phyloP scores from a whole-genome alignment of 2,797 vertebrate genomes.

The Hozukius guyotensis region DNA sequence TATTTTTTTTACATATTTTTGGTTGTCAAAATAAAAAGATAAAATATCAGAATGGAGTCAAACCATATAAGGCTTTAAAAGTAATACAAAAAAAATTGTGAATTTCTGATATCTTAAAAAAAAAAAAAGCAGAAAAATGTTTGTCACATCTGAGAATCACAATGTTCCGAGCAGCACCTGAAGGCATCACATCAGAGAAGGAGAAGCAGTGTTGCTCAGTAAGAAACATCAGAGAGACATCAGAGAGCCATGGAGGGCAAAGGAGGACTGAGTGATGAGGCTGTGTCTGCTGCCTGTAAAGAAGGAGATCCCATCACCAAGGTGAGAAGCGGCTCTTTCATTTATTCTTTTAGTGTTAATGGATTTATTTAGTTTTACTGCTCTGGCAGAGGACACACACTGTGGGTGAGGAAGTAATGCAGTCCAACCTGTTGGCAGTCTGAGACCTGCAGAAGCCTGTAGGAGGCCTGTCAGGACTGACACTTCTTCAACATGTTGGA shows the following conservation, averaged over 20 bases:
- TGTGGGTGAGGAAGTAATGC: too few relatives aligned
- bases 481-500: too few relatives aligned
- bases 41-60: not conserved
- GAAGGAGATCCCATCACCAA: conserved; percentile 73
- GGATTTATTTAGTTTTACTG: too few relatives aligned
- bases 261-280: conserved; percentile 68
- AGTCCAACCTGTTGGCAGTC: too few relatives aligned
- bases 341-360: too few relatives aligned
- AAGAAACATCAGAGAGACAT: too few relatives aligned
- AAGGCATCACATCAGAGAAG: conserved; percentile 20
- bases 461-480: too few relatives aligned
- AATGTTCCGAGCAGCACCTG: not conserved
- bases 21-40: not conserved
- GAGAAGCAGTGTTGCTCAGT: not conserved
- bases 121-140: too few relatives aligned
- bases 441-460: too few relatives aligned
- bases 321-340: not conserved
- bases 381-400: too few relatives aligned
- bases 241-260: conserved; percentile 50
- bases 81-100: not conserved
- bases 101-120: too few relatives aligned
- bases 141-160: not conserved
- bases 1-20: too few relatives aligned
- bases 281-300: conserved; percentile 60
- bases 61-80: not conserved